Conservation (phyloP, 2,888 invertebrate species). For the Phengaris arion region DNA sequence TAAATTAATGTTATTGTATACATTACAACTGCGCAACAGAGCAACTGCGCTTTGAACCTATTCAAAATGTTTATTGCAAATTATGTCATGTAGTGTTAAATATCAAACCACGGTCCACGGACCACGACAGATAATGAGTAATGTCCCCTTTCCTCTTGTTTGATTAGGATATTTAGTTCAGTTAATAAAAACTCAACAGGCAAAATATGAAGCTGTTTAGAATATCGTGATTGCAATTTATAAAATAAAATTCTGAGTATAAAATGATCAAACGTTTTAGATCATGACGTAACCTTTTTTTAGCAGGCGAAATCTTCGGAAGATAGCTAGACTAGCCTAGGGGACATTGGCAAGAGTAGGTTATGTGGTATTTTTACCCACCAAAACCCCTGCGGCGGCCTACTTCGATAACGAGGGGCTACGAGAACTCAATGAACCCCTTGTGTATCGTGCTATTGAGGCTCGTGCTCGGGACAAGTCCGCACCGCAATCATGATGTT, state of each 20-base stretch:
- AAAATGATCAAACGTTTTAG: background rate
- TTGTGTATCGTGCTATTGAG: no score
- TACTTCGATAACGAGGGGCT: no score
- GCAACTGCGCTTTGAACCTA: background rate
- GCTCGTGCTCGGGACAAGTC: no score
- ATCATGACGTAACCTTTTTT: constrained; percentile 3
- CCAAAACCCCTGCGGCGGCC: no score
- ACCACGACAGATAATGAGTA: background rate
- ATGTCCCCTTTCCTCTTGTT: background rate
- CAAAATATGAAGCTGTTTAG: background rate
- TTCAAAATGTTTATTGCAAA: background rate
- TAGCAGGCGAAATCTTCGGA: no score
- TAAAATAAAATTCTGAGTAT: background rate
- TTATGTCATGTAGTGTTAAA: constrained; percentile 1
- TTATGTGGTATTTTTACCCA: no score
- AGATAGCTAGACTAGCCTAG: no score
- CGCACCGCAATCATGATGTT: background rate
- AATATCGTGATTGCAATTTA: background rate
- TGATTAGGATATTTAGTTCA: background rate
- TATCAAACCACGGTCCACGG: background rate
- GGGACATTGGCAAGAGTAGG: no score
- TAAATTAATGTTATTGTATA: constrained; percentile 21
- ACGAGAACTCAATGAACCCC: no score
- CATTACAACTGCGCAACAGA: constrained; percentile 21
- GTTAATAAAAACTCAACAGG: background rate